These are phyloP conservation scores for Homalodisca vitripennis DNA, from an alignment of 1,140 invertebrate genomes.

Conservation along the genomic window DNA sequence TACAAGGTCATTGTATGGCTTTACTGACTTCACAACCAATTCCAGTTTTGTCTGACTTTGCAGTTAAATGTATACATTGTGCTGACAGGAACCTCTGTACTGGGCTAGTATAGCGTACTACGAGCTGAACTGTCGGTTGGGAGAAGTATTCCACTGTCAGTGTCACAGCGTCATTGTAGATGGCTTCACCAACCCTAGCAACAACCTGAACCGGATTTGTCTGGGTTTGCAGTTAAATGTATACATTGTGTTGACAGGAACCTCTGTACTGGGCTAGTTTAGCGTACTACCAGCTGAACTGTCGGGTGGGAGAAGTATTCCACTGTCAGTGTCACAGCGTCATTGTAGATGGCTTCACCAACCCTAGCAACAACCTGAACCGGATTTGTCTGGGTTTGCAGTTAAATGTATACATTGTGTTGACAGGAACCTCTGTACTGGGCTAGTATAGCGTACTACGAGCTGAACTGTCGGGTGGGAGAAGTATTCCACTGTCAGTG, in stretches of 20 bases:
- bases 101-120: constrained; percentile 97
- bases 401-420: constrained; percentile 92
- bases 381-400: constrained; percentile 93
- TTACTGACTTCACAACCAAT: too few species aligned
- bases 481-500: constrained; percentile 93
- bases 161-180: too few species aligned
- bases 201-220: too few species aligned
- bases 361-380: constrained; percentile 85
- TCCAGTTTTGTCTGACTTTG: too few species aligned
- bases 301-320: constrained; percentile 92
- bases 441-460: constrained; percentile 96
- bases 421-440: constrained; percentile 89
- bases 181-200: too few species aligned
- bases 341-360: constrained; percentile 96
- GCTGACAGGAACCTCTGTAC: constrained; percentile 80
- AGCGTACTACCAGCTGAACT: constrained; percentile 95
- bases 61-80: too few species aligned
- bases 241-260: constrained; percentile 75
- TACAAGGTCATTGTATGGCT: too few species aligned
- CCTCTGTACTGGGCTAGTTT: constrained; percentile 95
- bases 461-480: constrained; percentile 92
- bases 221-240: too few species aligned
- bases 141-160: constrained; percentile 92
- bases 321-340: constrained; percentile 89
- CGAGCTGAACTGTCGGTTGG: constrained; percentile 92